Base-by-base conservation (phyloP, 2,113 vertebrate species). In the Phyllostomus hastatus region DNA sequence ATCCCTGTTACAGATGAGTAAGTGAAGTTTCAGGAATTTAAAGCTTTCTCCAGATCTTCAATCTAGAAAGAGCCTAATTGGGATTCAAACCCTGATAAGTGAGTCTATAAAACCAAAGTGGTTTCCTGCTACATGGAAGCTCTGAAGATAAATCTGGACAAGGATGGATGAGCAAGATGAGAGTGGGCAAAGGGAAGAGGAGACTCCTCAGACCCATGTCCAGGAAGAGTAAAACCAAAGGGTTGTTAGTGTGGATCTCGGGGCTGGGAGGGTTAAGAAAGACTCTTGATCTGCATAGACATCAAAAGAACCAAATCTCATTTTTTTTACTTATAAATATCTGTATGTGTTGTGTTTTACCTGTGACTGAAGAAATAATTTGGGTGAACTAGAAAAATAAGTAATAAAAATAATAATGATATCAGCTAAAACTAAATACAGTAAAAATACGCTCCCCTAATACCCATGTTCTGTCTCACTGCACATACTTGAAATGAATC, bases 1-100 rank as follows among this genome's bases (percentile, higher is more conserved):
- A 76, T 41, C 16, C 11, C 43, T 52, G 43, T 83, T 96, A 66
- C 10, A 67, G 72, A 80, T 66, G 33, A 90, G 41, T 78, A 90
- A 93, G 19, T 86, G 41, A 91, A 46, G 16, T 38, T 83, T 48
- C 5, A 54, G 33, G 8, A 85, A 81, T 64, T 48, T 43, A 87
- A 43, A 52, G 75, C 3, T 91, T 95, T 80, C 33, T 86, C 33
- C 28, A 88, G 50, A 16, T 79, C 54, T 70, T 10, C 10, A 28
- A 22, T 33, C 26, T 78, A 80, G 38, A 90, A 92, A 81, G 12
- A 95, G 15, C 15, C 33, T 54, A 33, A 88, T n/a, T 15, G 0
- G 4, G n/a, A 85, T 75, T 91, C 48, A 88, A 76, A 59, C 31
- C 12, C 75, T 50, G 59, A 28, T 43, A 57, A 90, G 33, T 73